Percentiles rank a stretch among this genome's conserved stretches.
phyloP scores from a whole-genome alignment of 2,888 invertebrate genomes.

The Quadroppia sp. region DNA sequence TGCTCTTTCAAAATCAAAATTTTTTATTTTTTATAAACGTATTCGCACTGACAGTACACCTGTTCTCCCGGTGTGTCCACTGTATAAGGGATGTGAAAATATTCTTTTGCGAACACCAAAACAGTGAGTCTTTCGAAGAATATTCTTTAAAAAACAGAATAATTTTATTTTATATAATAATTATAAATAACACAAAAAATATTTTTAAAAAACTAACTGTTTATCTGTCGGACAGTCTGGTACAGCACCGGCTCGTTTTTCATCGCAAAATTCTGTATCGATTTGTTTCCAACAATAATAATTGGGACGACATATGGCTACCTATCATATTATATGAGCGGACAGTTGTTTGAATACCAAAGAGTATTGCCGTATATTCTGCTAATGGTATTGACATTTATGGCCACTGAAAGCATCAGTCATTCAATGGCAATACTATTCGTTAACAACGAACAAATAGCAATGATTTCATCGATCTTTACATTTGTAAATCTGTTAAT shows the following conservation, averaged over 20 bases:
- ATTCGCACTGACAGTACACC: too few species aligned
- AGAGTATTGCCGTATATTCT: not conserved
- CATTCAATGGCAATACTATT: not conserved
- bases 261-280: not conserved
- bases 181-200: too few species aligned
- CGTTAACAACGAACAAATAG: not conserved
- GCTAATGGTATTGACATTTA: not conserved
- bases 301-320: not conserved
- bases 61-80: too few species aligned
- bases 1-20: conserved; percentile 1
- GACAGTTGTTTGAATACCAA: not conserved
- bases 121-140: too few species aligned
- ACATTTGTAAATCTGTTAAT: not conserved
- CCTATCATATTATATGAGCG: not conserved
- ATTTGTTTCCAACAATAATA: not conserved
- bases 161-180: too few species aligned
- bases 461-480: not conserved
- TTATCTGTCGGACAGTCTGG: too few species aligned
- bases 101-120: too few species aligned
- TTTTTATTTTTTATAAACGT: not conserved
- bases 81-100: too few species aligned
- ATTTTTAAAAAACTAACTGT: too few species aligned
- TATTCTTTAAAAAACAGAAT: too few species aligned
- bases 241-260: not conserved
- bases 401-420: not conserved